A percentile compares a stretch with the other conserved stretches of the same genome.
Conservation (phyloP, 2,797 vertebrate genomes). For the Leptoclinus maculatus region DNA sequence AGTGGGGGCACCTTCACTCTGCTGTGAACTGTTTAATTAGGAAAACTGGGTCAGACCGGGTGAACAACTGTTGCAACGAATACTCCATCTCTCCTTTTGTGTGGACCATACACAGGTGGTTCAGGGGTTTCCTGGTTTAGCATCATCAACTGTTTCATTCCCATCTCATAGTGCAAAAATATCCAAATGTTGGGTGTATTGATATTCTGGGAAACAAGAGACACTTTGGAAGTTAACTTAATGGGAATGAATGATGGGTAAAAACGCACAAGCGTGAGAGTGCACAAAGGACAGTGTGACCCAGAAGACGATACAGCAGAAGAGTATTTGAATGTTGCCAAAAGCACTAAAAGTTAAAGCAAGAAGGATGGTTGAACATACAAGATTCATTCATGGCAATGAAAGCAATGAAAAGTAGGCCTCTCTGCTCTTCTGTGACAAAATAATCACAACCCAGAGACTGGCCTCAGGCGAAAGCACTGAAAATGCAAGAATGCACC, state of each 20-base stretch:
- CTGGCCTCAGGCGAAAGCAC: neutral
- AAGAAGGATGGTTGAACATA: constrained; percentile 25
- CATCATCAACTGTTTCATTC: neutral
- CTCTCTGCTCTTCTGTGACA: neutral
- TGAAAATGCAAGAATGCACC: neutral
- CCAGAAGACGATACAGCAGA: neutral
- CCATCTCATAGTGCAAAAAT: neutral
- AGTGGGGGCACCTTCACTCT: constrained; percentile 51
- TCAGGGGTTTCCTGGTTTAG: neutral
- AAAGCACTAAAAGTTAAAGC: constrained; percentile 5
- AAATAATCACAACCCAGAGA: neutral
- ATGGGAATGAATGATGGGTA: neutral
- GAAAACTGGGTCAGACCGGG: constrained; percentile 40
- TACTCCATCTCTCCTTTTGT: constrained; percentile 12
- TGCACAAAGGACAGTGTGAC: constrained; percentile 18
- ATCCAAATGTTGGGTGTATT: neutral
- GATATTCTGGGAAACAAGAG: neutral
- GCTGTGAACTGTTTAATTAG: constrained; percentile 66
- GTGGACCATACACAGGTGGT: neutral
- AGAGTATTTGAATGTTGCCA: constrained; percentile 23
- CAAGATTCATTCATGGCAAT: constrained; percentile 23
- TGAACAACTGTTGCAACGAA: constrained; percentile 53
- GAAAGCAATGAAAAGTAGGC: neutral
- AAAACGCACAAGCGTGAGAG: neutral
- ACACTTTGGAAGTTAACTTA: neutral